These are phyloP conservation scores for Phaetusa simplex DNA, from an alignment of 2,113 vertebrate genomes.

Conservation along the genomic window DNA sequence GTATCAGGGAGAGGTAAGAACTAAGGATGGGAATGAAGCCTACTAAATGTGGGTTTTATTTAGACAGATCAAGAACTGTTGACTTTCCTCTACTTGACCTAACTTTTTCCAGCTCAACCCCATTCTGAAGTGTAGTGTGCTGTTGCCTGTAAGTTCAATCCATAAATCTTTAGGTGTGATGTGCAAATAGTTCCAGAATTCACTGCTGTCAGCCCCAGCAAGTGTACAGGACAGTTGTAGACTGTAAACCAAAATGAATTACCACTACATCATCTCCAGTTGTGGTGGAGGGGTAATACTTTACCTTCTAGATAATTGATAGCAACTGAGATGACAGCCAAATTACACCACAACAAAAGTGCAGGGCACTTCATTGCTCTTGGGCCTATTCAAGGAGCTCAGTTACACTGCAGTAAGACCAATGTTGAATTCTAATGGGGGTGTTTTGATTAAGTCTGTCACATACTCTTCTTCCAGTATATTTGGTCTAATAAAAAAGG, in stretches of 20 bases:
- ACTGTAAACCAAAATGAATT: neutral
- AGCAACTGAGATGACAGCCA: neutral
- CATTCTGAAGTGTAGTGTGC: neutral
- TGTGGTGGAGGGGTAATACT: neutral
- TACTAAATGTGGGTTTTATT: fast-evolving
- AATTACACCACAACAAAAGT: neutral
- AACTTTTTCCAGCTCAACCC: neutral
- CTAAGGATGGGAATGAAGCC: neutral
- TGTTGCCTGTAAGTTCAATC: neutral
- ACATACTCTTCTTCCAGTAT: neutral
- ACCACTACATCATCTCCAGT: neutral
- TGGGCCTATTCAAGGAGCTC: neutral
- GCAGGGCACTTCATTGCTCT: neutral
- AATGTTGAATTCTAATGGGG: neutral
- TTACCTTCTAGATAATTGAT: neutral
- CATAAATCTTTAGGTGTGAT: neutral
- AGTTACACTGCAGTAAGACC: neutral
- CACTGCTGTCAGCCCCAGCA: neutral
- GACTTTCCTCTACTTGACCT: neutral
- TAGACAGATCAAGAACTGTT: neutral
- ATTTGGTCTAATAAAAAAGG: neutral
- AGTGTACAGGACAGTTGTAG: neutral
- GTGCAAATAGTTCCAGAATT: neutral
- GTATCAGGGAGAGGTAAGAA: neutral
- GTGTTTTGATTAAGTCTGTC: neutral